Evolutionary conservation across 1,140 invertebrate species (phyloP).

Genomic region (Brachionus rubens): DNA sequence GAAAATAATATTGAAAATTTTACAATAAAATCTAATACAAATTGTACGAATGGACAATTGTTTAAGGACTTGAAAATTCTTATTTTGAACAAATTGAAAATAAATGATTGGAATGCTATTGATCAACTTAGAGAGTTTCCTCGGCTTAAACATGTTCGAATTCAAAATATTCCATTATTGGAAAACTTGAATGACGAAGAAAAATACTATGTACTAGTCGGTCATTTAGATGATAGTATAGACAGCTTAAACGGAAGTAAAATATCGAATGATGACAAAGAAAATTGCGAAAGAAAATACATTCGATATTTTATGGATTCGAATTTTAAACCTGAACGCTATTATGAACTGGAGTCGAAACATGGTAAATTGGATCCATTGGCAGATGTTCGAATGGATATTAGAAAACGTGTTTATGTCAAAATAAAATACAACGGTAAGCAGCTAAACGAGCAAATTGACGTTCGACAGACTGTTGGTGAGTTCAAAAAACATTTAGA

Average conservation of each 20-base stretch:
- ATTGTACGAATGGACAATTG: slow-evolving; percentile 25
- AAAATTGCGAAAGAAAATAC: slow-evolving; percentile 84
- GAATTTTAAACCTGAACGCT: slow-evolving; percentile 61
- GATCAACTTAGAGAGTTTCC: slow-evolving; percentile 77
- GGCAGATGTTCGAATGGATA: slow-evolving; percentile 77
- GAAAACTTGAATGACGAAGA: slow-evolving; percentile 73
- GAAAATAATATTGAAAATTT: slow-evolving; percentile 83
- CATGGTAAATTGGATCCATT: slow-evolving; percentile 81
- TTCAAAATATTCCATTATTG: slow-evolving; percentile 66
- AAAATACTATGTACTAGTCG: slow-evolving; percentile 76
- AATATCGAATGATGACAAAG: slow-evolving; percentile 75
- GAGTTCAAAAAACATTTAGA: slow-evolving; percentile 63
- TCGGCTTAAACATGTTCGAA: slow-evolving; percentile 73
- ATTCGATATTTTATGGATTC: slow-evolving; percentile 81
- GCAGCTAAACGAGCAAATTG: slow-evolving; percentile 64
- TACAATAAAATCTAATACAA: slow-evolving; percentile 54
- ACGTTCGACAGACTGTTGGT: slow-evolving; percentile 60
- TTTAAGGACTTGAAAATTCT: slow-evolving; percentile 72
- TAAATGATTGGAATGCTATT: slow-evolving; percentile 81
- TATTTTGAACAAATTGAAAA: slow-evolving; percentile 76
- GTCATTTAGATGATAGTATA: slow-evolving; percentile 76
- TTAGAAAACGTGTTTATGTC: slow-evolving; percentile 79
- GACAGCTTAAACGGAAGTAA: slow-evolving; percentile 79
- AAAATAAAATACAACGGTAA: slow-evolving; percentile 73
- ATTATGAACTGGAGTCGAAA: slow-evolving; percentile 73